phyloP scores from a whole-genome alignment of 1,140 invertebrate species.

The Caenorhabditis tropicalis region DNA sequence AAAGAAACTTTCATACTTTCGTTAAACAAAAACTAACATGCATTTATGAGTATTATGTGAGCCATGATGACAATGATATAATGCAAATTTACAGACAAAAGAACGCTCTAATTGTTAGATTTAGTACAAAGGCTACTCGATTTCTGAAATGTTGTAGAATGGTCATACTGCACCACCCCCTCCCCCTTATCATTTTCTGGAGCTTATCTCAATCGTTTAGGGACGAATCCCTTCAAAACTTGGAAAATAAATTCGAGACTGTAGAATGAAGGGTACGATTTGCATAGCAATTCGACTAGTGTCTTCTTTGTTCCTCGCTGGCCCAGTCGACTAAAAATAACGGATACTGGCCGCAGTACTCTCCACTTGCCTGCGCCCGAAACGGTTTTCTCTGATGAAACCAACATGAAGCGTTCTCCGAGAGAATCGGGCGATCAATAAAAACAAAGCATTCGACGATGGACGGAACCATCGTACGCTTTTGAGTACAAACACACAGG shows the following conservation, averaged over 20 bases:
- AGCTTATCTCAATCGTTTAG: neutral
- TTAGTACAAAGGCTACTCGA: no score
- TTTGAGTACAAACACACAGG: slow-evolving; percentile 23
- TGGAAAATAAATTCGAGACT: slow-evolving; percentile 9
- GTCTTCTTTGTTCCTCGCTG: neutral
- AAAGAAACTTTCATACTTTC: no score
- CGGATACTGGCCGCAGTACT: neutral
- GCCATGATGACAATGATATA: no score
- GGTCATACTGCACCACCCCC: no score
- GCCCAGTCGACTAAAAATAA: slow-evolving; percentile 8
- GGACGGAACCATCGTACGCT: slow-evolving; percentile 26
- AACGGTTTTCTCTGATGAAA: slow-evolving; percentile 19
- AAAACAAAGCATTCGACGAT: slow-evolving; percentile 11
- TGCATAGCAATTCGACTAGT: slow-evolving; percentile 34
- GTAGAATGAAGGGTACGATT: neutral
- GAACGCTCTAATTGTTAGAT: no score
- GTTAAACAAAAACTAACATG: no score
- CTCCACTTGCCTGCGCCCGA: neutral
- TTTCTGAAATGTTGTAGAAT: no score
- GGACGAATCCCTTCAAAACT: neutral
- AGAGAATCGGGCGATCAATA: slow-evolving; percentile 30
- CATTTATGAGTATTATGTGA: no score
- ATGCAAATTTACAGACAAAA: no score
- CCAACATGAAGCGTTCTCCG: slow-evolving; percentile 9
- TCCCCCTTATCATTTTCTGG: neutral